Percentiles rank a stretch among this genome's conserved stretches.
phyloP scores from a whole-genome alignment of 1,140 invertebrate species.

The Drosophila albomicans region DNA sequence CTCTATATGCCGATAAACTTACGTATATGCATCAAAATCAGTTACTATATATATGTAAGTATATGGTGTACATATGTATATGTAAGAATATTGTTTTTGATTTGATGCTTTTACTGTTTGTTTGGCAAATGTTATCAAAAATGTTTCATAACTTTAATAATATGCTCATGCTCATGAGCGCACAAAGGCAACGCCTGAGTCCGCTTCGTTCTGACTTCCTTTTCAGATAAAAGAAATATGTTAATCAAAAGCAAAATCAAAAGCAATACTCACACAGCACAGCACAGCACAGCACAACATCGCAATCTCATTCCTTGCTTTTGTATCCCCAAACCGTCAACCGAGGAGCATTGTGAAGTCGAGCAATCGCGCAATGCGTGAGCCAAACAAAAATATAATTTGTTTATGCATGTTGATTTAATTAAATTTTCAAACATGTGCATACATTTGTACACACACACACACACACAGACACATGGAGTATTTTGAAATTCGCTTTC shows the following conservation, averaged over 20 bases:
- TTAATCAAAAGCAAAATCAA: constrained; percentile 53
- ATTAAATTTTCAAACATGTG: constrained; percentile 44
- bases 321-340: no score
- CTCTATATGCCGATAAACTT: background rate
- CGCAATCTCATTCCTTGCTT: background rate
- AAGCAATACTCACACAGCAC: constrained; percentile 26
- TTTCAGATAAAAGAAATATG: constrained; percentile 57
- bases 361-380: constrained; percentile 20
- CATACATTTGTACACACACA: constrained; percentile 1
- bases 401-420: constrained; percentile 50
- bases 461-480: background rate
- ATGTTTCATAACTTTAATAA: constrained; percentile 36
- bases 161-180: constrained; percentile 19
- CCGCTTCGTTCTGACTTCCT: background rate
- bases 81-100: constrained; percentile 11
- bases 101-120: constrained; percentile 8
- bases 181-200: constrained; percentile 9
- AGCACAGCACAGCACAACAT: background rate
- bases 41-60: constrained; percentile 2
- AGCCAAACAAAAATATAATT: constrained; percentile 39
- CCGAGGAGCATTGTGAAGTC: no score
- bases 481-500: background rate
- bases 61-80: background rate
- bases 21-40: background rate
- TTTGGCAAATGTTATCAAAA: constrained; percentile 10